Conservation (phyloP, 2,888 invertebrate genomes). For the Myopa testacea region DNA sequence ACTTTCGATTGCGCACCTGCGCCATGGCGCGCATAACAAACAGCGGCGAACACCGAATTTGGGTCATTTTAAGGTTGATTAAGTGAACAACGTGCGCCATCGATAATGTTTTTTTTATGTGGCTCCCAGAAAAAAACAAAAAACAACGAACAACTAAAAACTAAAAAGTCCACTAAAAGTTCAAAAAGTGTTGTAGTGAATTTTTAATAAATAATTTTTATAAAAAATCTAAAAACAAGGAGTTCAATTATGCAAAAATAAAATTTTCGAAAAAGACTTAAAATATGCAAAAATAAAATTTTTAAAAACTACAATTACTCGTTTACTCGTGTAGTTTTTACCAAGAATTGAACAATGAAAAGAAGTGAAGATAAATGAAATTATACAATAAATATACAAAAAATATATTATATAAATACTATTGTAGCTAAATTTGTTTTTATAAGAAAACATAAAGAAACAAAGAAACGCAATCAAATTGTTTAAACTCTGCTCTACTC, state of each 20-base stretch:
- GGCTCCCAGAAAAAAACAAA: not conserved
- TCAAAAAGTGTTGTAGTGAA: not conserved
- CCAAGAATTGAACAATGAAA: no score
- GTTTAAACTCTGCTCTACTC: no score
- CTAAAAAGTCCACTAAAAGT: not conserved
- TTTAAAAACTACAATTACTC: no score
- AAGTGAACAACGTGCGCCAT: constrained; percentile 4
- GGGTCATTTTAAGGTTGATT: constrained; percentile 58
- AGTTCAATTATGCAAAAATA: not conserved
- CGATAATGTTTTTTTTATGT: not conserved
- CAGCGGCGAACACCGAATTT: constrained; percentile 49
- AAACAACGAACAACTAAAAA: not conserved
- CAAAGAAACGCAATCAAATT: no score
- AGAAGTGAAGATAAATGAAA: no score
- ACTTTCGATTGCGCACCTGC: constrained; percentile 28
- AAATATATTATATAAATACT: no score
- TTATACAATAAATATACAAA: no score
- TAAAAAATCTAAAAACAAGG: not conserved
- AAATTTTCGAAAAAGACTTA: not conserved
- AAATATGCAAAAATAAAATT: not conserved
- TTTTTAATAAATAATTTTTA: constrained; percentile 12
- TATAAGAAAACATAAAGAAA: no score
- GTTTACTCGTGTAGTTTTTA: no score
- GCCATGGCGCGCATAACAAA: constrained; percentile 15
- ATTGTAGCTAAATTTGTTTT: no score